A percentile compares a stretch with the other conserved stretches of the same genome.
These are phyloP conservation scores for Dinomys branickii DNA, from an alignment of 2,113 vertebrate genomes.

Conservation along the genomic window DNA sequence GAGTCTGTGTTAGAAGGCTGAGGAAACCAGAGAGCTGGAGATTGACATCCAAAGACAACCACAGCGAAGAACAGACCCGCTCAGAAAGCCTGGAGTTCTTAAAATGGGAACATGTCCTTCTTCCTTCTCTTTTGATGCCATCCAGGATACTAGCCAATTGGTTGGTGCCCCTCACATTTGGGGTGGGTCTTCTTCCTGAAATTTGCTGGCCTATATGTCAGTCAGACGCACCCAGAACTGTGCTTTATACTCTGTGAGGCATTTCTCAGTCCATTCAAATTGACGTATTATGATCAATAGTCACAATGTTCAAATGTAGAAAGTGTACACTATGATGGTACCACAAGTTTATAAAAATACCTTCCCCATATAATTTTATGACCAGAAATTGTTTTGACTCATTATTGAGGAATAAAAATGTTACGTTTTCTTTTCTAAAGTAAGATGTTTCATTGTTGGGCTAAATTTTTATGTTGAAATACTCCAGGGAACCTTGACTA, in stretches of 20 bases:
- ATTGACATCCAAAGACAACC: not conserved
- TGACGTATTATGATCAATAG: not conserved
- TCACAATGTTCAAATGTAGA: not conserved
- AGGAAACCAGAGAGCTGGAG: not conserved
- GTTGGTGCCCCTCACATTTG: not conserved
- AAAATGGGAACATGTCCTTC: not conserved
- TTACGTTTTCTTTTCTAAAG: not conserved
- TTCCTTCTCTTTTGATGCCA: not conserved
- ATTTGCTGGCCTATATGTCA: not conserved
- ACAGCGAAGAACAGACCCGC: not conserved
- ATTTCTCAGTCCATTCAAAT: not conserved
- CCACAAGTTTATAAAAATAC: slow-evolving; percentile 48
- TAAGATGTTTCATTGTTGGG: slow-evolving; percentile 51
- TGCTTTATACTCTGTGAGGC: not conserved
- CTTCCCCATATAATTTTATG: not conserved
- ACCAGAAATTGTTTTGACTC: slow-evolving; percentile 13
- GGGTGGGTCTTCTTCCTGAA: not conserved
- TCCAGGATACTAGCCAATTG: not conserved
- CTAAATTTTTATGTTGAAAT: slow-evolving; percentile 58
- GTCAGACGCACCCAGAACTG: not conserved
- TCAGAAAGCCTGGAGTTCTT: not conserved
- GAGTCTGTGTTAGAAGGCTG: not conserved
- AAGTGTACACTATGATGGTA: not conserved
- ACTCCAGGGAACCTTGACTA: not conserved
- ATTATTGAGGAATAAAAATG: slow-evolving; percentile 44